Percentiles rank a stretch among this genome's conserved stretches.
Evolutionary conservation across 2,113 vertebrate species (phyloP).

Genomic region (Origma solitaria): DNA sequence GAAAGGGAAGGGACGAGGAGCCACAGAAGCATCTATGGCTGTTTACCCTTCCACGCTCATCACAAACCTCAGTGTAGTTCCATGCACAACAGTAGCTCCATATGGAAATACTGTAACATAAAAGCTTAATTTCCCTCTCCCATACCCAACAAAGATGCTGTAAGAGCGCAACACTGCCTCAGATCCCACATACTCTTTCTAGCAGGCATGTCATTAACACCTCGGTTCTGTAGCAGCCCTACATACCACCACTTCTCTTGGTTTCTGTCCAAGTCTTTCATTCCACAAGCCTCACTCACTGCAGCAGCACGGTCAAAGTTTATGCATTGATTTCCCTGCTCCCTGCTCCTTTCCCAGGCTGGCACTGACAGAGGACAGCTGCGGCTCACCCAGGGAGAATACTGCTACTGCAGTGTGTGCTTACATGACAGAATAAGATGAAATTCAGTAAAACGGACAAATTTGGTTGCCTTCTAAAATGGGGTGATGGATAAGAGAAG

Average conservation of each 20-base stretch:
- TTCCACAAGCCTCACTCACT: neutral
- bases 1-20: neutral
- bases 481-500: neutral
- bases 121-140: neutral
- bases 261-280: neutral
- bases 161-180: neutral
- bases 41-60: neutral
- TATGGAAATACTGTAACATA: neutral
- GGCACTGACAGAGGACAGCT: accelerated
- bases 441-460: neutral
- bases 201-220: neutral
- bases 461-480: neutral
- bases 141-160: neutral
- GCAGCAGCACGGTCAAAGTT: neutral
- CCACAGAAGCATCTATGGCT: neutral
- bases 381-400: neutral
- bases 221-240: neutral
- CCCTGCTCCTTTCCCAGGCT: neutral
- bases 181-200: neutral
- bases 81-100: neutral
- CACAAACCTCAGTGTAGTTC: neutral
- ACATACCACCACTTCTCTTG: neutral
- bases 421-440: accelerated
- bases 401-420: neutral
- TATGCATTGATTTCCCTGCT: accelerated